Evolutionary conservation across 2,888 invertebrate genomes (phyloP).

Genomic region (Psylliodes chrysocephalus): DNA sequence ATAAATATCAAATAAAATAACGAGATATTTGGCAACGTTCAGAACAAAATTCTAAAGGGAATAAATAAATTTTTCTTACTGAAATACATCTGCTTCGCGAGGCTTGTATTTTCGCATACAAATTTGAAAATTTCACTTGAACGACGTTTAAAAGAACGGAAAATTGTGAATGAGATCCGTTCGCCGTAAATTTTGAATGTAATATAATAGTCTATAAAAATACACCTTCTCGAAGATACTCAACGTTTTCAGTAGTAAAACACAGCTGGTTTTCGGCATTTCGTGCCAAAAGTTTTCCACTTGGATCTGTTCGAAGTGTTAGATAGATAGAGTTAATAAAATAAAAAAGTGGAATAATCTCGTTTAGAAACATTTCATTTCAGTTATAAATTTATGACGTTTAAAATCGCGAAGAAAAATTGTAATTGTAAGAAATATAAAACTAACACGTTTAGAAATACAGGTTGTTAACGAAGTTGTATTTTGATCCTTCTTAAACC

Average conservation of each 20-base stretch:
- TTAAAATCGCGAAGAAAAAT: too few species aligned
- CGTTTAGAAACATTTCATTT: too few species aligned
- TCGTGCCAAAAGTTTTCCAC: not conserved
- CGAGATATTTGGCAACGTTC: not conserved
- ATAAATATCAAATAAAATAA: not conserved
- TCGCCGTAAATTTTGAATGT: slow-evolving; percentile 5
- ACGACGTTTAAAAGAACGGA: not conserved
- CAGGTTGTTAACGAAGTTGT: too few species aligned
- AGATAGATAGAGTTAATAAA: not conserved
- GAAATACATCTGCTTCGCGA: slow-evolving; percentile 8
- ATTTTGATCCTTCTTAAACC: too few species aligned
- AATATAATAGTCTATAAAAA: slow-evolving; percentile 2
- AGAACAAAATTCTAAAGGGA: not conserved
- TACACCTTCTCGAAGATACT: not conserved
- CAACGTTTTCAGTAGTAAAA: not conserved
- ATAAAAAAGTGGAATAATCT: not conserved
- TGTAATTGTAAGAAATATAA: too few species aligned
- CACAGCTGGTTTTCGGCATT: not conserved
- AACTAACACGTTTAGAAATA: too few species aligned
- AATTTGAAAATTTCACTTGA: slow-evolving; percentile 14
- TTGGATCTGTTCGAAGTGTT: not conserved
- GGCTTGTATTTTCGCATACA: slow-evolving; percentile 9
- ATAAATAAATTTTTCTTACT: not conserved
- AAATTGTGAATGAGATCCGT: slow-evolving; percentile 6
- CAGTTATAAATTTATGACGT: too few species aligned